phyloP scores from a whole-genome alignment of 2,797 vertebrate species.

The Brachyrhaphis roseni region DNA sequence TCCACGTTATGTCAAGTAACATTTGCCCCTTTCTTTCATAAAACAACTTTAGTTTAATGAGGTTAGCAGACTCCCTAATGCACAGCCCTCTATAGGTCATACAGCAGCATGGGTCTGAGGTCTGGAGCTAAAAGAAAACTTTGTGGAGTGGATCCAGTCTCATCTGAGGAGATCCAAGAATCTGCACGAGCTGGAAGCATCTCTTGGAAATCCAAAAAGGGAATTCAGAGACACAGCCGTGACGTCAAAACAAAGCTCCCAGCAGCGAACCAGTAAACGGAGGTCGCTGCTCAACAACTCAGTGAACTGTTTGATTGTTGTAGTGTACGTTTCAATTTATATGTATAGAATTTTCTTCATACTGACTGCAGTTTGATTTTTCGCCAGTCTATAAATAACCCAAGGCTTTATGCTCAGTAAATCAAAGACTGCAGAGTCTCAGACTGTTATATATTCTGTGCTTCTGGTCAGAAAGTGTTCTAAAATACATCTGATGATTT shows the following conservation, averaged over 20 bases:
- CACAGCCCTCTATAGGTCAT: neutral
- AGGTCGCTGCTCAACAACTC: neutral
- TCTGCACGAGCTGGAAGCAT: neutral
- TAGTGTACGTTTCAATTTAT: slow-evolving; percentile 1
- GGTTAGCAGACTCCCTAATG: neutral
- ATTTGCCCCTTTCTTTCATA: neutral
- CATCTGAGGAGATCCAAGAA: neutral
- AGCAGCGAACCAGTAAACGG: neutral
- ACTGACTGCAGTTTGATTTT: neutral
- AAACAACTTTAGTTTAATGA: neutral
- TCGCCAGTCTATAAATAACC: neutral
- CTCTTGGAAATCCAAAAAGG: neutral
- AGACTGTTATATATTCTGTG: neutral
- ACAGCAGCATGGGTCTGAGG: neutral
- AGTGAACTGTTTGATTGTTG: neutral
- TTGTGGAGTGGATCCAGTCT: neutral
- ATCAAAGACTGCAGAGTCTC: neutral
- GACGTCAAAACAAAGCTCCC: neutral
- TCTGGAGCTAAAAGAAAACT: neutral
- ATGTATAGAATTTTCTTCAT: neutral
- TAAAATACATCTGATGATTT: neutral
- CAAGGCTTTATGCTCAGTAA: neutral
- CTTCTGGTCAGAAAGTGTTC: neutral
- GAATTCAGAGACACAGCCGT: neutral
- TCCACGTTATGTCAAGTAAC: neutral